Percentiles rank a stretch among this genome's conserved stretches.
Conservation (phyloP, 2,888 invertebrate genomes). For the Tachina lurida region DNA sequence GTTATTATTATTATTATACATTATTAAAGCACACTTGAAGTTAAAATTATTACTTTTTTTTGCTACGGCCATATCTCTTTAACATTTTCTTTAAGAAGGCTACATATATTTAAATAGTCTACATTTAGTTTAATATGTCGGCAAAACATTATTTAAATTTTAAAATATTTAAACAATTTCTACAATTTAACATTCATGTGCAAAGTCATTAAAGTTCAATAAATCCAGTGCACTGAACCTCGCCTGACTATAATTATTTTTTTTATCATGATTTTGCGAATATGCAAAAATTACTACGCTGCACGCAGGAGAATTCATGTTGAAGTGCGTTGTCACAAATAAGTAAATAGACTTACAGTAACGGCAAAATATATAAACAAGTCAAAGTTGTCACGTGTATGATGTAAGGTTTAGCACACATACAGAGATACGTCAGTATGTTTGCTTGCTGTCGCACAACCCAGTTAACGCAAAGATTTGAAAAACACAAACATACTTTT, state of each 20-base stretch:
- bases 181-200: not conserved
- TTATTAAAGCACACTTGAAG: too few relatives aligned
- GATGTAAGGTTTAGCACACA: not conserved
- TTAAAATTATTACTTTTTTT: too few relatives aligned
- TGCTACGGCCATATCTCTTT: too few relatives aligned
- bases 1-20: too few relatives aligned
- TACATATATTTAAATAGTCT: too few relatives aligned
- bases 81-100: too few relatives aligned
- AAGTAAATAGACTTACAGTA: constrained; percentile 1
- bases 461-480: not conserved
- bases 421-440: too few relatives aligned
- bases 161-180: not conserved
- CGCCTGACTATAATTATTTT: not conserved
- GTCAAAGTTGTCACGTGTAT: not conserved
- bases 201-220: constrained; percentile 12
- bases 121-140: not conserved
- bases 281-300: not conserved
- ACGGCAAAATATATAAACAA: not conserved
- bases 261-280: not conserved
- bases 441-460: not conserved
- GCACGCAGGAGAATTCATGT: not conserved
- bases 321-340: not conserved
- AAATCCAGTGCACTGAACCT: not conserved
- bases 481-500: not conserved
- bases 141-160: not conserved